Percentiles rank a stretch among this genome's conserved stretches.
phyloP scores from a whole-genome alignment of 2,113 vertebrate species.

The Redunca redunca region DNA sequence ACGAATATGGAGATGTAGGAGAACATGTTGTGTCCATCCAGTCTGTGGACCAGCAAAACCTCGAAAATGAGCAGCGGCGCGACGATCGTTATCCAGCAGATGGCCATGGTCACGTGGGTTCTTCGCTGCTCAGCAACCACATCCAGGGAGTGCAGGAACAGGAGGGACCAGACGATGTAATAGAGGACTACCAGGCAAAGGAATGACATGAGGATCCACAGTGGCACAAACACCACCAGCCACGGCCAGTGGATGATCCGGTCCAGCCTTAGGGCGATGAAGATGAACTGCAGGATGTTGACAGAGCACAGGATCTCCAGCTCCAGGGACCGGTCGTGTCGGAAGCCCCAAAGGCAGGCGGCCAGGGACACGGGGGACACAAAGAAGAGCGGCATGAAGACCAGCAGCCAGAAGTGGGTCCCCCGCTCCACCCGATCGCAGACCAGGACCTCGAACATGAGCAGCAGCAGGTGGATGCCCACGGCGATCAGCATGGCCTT shows the following conservation, averaged over 20 bases:
- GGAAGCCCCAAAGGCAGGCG: constrained; percentile 97
- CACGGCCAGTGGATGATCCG: constrained; percentile 96
- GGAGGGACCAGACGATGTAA: constrained; percentile 97
- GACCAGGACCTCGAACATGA: constrained; percentile 97
- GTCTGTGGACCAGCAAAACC: constrained; percentile 94
- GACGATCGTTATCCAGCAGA: constrained; percentile 97
- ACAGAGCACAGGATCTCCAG: constrained; percentile 98
- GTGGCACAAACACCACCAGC: constrained; percentile 97
- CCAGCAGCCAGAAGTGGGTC: constrained; percentile 93
- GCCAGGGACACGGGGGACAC: constrained; percentile 96
- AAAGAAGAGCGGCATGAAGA: constrained; percentile 98
- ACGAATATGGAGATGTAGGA: constrained; percentile 93
- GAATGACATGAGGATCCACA: constrained; percentile 99
- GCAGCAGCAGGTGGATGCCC: constrained; percentile 93
- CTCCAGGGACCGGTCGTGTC: constrained; percentile 97
- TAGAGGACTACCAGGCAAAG: constrained; percentile 97
- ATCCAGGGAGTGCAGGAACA: constrained; percentile 96
- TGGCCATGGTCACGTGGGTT: constrained; percentile 96
- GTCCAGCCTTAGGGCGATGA: constrained; percentile 95
- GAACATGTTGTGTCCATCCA: constrained; percentile 91
- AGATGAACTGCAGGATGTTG: constrained; percentile 99
- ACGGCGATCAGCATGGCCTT: constrained; percentile 98
- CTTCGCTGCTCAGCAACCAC: constrained; percentile 96
- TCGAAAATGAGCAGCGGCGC: constrained; percentile 96
- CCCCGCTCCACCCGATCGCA: constrained; percentile 93